These are phyloP conservation scores for Strigamia crassipes DNA, from an alignment of 2,888 invertebrate species.

Conservation along the genomic window DNA sequence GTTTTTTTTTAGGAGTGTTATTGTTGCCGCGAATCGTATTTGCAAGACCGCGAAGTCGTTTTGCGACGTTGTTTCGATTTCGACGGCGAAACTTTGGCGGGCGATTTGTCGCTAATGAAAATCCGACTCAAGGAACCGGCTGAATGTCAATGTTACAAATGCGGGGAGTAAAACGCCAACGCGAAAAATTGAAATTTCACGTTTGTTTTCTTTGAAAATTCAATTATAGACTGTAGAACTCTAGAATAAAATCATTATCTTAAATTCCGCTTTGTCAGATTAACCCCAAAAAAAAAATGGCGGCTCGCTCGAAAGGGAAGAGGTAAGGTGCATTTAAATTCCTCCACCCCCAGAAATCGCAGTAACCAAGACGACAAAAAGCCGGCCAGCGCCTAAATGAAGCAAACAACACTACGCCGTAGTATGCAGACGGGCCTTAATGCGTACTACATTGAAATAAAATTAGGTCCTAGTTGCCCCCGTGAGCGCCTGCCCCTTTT, in stretches of 20 bases:
- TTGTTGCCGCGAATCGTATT: conserved; percentile 85
- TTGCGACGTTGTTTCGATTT: conserved; percentile 86
- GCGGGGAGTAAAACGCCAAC: conserved; percentile 63
- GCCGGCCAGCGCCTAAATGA: neutral
- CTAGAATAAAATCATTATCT: too few relatives aligned
- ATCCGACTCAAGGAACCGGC: conserved; percentile 82
- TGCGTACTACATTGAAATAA: conserved; percentile 1
- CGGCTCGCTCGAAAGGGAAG: too few relatives aligned
- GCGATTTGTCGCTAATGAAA: conserved; percentile 69
- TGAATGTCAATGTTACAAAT: conserved; percentile 88
- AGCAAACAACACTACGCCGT: neutral
- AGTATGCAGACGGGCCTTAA: neutral
- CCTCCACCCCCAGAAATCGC: neutral
- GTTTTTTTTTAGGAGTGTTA: conserved; percentile 78
- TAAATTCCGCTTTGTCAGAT: too few relatives aligned
- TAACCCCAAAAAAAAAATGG: too few relatives aligned
- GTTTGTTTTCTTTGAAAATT: neutral
- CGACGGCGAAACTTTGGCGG: conserved; percentile 76
- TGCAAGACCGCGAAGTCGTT: conserved; percentile 77
- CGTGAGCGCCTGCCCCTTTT: neutral
- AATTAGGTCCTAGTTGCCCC: conserved; percentile 6
- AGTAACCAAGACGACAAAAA: conserved; percentile 19
- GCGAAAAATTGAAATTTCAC: neutral
- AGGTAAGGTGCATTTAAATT: neutral
- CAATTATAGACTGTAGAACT: too few relatives aligned